phyloP scores from a whole-genome alignment of 2,113 vertebrate genomes.

The Marmota monax region DNA sequence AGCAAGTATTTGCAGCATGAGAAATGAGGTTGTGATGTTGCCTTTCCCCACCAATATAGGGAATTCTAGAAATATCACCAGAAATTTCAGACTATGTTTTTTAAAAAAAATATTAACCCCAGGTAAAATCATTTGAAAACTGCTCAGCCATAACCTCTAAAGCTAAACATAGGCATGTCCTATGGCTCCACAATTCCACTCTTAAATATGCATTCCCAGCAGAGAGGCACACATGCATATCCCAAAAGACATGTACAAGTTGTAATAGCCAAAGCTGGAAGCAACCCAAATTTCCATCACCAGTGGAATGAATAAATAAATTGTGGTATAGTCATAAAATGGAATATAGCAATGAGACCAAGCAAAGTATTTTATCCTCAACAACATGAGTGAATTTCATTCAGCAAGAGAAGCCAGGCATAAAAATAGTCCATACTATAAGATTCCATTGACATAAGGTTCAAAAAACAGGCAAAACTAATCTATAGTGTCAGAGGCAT shows the following conservation, averaged over 20 bases:
- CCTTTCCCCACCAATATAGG: not conserved
- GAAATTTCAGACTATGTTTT: not conserved
- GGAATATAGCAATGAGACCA: not conserved
- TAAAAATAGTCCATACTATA: constrained; percentile 44
- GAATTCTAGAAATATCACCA: not conserved
- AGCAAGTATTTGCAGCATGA: not conserved
- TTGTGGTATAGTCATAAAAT: constrained; percentile 5
- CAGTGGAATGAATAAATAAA: not conserved
- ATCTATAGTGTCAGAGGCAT: not conserved
- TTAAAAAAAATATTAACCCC: not conserved
- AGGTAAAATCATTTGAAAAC: not conserved
- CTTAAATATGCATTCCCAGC: not conserved
- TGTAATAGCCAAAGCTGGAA: not conserved
- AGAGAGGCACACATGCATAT: not conserved
- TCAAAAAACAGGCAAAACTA: constrained; percentile 43
- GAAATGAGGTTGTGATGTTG: not conserved
- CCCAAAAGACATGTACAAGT: not conserved
- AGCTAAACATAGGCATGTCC: not conserved
- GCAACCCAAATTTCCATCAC: not conserved
- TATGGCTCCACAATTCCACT: not conserved
- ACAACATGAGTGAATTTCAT: not conserved
- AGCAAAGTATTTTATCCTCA: constrained; percentile 29
- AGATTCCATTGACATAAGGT: constrained; percentile 44
- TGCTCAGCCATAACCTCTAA: not conserved
- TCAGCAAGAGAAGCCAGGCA: constrained; percentile 41